Percentiles rank a stretch among this genome's conserved stretches.
Evolutionary conservation across 1,140 invertebrate species (phyloP).

Genomic region (Aphelinus certus): DNA sequence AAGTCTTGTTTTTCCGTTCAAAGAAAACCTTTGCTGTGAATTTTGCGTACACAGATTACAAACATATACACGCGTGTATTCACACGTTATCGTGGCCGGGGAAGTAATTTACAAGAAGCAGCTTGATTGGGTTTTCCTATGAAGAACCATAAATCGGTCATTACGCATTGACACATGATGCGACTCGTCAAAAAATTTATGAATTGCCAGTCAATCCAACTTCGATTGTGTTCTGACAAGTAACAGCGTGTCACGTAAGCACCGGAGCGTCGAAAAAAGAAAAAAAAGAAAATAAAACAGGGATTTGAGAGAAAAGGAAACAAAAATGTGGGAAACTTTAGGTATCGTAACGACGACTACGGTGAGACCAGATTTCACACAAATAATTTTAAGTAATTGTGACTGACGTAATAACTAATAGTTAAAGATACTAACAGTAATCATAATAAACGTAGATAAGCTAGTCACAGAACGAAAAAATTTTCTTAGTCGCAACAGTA

Average conservation of each 20-base stretch:
- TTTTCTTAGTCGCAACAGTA: conserved; percentile 20
- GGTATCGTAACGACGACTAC: conserved; percentile 34
- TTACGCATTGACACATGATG: conserved; percentile 27
- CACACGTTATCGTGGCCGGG: conserved; percentile 38
- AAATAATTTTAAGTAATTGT: conserved; percentile 40
- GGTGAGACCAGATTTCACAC: conserved; percentile 43
- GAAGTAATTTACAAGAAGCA: conserved; percentile 32
- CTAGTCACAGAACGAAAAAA: conserved; percentile 37
- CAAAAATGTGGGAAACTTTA: conserved; percentile 34
- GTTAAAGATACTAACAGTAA: conserved; percentile 34
- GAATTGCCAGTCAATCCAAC: conserved; percentile 11
- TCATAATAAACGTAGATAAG: conserved; percentile 36
- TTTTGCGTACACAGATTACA: conserved; percentile 31
- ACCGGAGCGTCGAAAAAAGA: conserved; percentile 35
- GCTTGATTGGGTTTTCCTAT: conserved; percentile 21
- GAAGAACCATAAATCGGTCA: conserved; percentile 11
- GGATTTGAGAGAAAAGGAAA: conserved; percentile 29
- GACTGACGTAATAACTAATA: conserved; percentile 38
- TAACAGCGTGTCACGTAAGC: conserved; percentile 29
- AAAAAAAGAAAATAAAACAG: conserved; percentile 23
- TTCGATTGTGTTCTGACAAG: conserved; percentile 21
- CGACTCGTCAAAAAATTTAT: conserved; percentile 9
- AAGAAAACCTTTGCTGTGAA: conserved; percentile 37
- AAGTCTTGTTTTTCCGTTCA: conserved; percentile 30
- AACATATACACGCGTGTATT: conserved; percentile 38